phyloP scores from a whole-genome alignment of 2,888 invertebrate species.

The Hirtodrosophila histrioides region DNA sequence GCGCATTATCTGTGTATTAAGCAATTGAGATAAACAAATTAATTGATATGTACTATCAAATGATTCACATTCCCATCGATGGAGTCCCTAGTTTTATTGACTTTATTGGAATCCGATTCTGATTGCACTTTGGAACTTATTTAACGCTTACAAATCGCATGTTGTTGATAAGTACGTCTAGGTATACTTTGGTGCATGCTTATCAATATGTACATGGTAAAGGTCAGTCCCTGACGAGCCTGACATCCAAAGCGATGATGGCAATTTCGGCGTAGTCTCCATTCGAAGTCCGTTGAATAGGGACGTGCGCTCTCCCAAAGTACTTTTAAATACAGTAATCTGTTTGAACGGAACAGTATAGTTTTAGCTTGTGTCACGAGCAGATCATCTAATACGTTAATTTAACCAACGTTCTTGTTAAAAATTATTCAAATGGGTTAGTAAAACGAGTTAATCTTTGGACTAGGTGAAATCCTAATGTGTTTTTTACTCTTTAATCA shows the following conservation, averaged over 20 bases:
- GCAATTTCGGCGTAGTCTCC: conserved; percentile 59
- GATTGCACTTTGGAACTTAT: conserved; percentile 64
- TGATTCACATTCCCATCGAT: conserved; percentile 47
- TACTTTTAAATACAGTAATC: background rate
- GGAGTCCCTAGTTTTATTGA: conserved; percentile 54
- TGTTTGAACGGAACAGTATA: conserved; percentile 22
- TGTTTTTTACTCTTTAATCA: background rate
- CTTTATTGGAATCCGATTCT: conserved; percentile 16
- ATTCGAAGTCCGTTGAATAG: conserved; percentile 48
- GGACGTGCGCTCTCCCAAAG: conserved; percentile 33
- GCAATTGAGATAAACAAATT: conserved; percentile 25
- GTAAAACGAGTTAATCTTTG: conserved; percentile 13
- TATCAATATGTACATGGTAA: conserved; percentile 49
- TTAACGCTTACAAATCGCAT: conserved; percentile 51
- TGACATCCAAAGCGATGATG: conserved; percentile 13
- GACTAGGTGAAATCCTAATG: background rate
- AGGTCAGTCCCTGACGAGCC: conserved; percentile 52
- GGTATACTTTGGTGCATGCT: conserved; percentile 46
- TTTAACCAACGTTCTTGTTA: background rate
- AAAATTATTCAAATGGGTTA: conserved; percentile 60
- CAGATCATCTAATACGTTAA: background rate
- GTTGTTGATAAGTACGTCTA: conserved; percentile 65
- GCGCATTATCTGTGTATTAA: background rate
- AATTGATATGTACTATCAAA: conserved; percentile 8
- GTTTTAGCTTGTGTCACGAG: conserved; percentile 20